Percentiles rank a stretch among this genome's conserved stretches.
Conservation (phyloP, 2,888 invertebrate genomes). For the Autographa gamma region DNA sequence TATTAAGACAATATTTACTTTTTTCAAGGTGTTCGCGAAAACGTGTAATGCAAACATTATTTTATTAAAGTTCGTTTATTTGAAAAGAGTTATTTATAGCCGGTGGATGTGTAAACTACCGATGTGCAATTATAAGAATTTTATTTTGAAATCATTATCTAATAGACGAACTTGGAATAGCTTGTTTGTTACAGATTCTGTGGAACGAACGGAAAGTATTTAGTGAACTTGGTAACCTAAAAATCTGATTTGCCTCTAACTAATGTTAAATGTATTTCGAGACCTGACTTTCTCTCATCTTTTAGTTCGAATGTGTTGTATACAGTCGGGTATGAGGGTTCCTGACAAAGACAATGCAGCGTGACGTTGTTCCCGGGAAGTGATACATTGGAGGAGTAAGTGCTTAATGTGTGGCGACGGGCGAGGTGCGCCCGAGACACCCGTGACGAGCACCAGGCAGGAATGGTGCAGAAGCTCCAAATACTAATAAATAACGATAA, state of each 20-base stretch:
- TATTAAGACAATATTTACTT: constrained; percentile 3
- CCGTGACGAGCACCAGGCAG: constrained; percentile 7
- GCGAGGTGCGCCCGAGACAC: constrained; percentile 35
- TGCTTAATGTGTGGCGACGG: constrained; percentile 23
- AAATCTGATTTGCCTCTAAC: not conserved
- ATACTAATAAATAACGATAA: too few relatives aligned
- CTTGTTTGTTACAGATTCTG: too few relatives aligned
- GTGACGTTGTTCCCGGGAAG: constrained; percentile 44
- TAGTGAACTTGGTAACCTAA: not conserved
- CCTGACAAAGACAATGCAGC: constrained; percentile 22
- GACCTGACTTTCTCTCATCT: not conserved
- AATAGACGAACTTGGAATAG: too few relatives aligned
- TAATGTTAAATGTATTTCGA: not conserved
- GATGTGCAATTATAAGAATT: not conserved
- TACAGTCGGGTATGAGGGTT: constrained; percentile 3
- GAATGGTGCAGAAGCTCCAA: constrained; percentile 27
- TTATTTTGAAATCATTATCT: not conserved
- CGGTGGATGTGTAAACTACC: not conserved
- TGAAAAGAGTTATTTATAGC: not conserved
- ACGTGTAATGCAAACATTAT: not conserved
- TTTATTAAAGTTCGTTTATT: not conserved
- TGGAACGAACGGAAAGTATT: too few relatives aligned
- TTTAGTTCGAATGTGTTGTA: not conserved
- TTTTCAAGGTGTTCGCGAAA: constrained; percentile 6
- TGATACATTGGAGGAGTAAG: constrained; percentile 40